Evolutionary conservation across 1,140 invertebrate species (phyloP), one percentile per base, ranked within the genome.

Genomic region (Babylonia areolata): DNA sequence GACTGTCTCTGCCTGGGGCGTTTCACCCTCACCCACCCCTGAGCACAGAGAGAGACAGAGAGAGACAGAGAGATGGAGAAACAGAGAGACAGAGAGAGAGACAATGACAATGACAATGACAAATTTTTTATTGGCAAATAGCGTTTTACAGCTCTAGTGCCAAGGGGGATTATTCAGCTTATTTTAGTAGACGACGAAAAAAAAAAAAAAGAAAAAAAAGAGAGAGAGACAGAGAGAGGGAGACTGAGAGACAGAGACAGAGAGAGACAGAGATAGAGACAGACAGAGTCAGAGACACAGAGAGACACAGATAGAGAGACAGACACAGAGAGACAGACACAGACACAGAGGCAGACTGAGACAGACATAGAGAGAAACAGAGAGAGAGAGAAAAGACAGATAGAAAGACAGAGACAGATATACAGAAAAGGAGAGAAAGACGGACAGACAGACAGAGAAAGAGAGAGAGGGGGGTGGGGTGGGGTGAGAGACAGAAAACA

Each of bases 381-480:
- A 73, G 64, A 69, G 81, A 83, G 33, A 40, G 58, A 83, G 51
- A 83, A 17, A 71, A n/a, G 58, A 83, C n/a, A n/a, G n/a, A n/a
- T n/a, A 84, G 69, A 51, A 23, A 39, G 82, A 40, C 39, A 51
- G n/a, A 73, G 64, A 69, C 51, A 83, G 33, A 40, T 31, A 83
- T 20, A 83, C 9, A 71, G 58, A 83, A 2, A 1, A 3, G 33
- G 58, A 71, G 54, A 83, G 3, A 35, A 2, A 83, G 46, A 69
- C 17, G 33, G 33, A 69, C 40, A 33, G 33, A 35, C 33, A 69
- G 46, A 83, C 33, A 71, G 12, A 20, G 82, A 73, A 23, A 75
- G 69, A 84, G 82, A 84, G 39, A 73, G 82, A 71, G 69, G 40
- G 39, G 42, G n/a, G n/a, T n/a, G n/a, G n/a, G n/a, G n/a, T n/a